These are phyloP conservation scores for Drosophila ezoana DNA, from an alignment of 2,888 invertebrate species.

Conservation along the genomic window DNA sequence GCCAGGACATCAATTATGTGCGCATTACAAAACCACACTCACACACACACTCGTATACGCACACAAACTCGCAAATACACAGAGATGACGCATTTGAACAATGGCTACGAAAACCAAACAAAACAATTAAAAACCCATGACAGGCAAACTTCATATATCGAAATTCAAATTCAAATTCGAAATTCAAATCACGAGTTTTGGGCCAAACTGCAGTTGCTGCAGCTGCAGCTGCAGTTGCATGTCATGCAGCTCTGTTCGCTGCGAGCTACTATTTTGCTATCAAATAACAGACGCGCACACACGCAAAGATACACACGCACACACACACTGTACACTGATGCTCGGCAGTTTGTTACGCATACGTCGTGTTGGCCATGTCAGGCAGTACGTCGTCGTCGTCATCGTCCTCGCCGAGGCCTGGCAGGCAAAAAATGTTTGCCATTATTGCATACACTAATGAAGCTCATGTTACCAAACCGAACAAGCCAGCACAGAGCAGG, in stretches of 20 bases:
- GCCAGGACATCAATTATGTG: conserved; percentile 70
- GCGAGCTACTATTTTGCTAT: conserved; percentile 63
- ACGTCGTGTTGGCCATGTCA: conserved; percentile 64
- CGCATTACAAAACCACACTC: conserved; percentile 59
- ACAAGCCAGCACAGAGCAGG: conserved; percentile 3
- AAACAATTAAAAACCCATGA: conserved; percentile 78
- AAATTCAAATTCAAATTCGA: conserved; percentile 67
- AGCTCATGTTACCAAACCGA: conserved; percentile 75
- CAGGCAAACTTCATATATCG: conserved; percentile 63
- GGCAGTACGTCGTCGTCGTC: conserved; percentile 41
- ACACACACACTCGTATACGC: conserved; percentile 5
- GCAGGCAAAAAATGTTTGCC: conserved; percentile 81
- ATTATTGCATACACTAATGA: conserved; percentile 81
- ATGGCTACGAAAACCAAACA: conserved; percentile 60
- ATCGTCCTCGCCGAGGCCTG: conserved; percentile 64
- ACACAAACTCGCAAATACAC: not conserved
- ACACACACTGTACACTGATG: conserved; percentile 21
- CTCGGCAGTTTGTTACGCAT: conserved; percentile 62
- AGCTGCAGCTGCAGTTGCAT: conserved; percentile 34
- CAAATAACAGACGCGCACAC: conserved; percentile 62
- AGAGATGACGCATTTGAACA: conserved; percentile 35
- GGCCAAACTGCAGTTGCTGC: conserved; percentile 23
- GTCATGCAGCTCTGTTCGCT: conserved; percentile 50
- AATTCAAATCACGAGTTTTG: conserved; percentile 63
- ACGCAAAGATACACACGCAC: conserved; percentile 7